Percentiles rank a stretch among this genome's conserved stretches.
These are phyloP conservation scores for Sycon ciliatum DNA, from an alignment of 37 sponge, comb jelly and placozoan species.

Conservation along the genomic window DNA sequence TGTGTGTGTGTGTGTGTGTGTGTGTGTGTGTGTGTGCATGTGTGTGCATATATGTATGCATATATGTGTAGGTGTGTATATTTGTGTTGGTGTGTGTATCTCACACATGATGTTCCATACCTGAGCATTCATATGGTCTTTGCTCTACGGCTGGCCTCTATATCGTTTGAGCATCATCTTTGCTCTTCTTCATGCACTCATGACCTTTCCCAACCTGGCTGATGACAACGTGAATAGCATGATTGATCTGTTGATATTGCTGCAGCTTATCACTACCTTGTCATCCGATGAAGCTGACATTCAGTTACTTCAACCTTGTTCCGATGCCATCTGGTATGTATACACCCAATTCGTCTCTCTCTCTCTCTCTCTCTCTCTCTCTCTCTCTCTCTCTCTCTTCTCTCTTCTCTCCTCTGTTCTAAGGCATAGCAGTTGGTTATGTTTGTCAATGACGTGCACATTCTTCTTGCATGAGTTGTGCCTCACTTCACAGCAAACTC, in stretches of 20 bases:
- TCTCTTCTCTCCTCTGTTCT: neutral
- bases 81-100: neutral
- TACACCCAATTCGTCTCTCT: neutral
- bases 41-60: neutral
- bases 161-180: no score
- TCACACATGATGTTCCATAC: no score
- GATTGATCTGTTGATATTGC: no score
- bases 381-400: slow-evolving; percentile 31
- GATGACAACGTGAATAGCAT: no score
- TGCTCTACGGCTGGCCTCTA: no score
- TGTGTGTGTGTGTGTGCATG: neutral
- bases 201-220: no score
- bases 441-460: no score
- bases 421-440: no score
- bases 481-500: no score
- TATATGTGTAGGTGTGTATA: neutral
- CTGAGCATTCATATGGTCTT: no score
- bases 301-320: neutral
- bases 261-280: neutral
- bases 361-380: slow-evolving; percentile 22
- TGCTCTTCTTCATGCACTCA: no score
- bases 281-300: neutral
- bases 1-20: neutral
- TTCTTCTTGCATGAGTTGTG: no score
- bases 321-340: neutral